These are phyloP conservation scores for Nesometra sesokonis DNA, from an alignment of 35 echinoderm and acorn worm species.

Conservation along the genomic window DNA sequence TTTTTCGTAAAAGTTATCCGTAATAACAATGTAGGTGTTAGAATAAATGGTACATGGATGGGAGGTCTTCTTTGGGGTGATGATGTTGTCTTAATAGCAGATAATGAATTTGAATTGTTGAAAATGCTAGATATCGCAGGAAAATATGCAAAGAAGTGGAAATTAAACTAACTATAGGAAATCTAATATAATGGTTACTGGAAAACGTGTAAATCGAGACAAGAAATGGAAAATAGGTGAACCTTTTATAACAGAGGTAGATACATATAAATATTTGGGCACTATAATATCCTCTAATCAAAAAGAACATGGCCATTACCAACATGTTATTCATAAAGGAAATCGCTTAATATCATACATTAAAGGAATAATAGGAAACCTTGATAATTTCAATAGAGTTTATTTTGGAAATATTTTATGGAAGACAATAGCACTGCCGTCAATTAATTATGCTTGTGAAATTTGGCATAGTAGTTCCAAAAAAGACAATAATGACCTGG, in stretches of 20 bases:
- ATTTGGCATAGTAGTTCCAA: not conserved
- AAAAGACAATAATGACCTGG: not conserved
- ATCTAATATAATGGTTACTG: not conserved
- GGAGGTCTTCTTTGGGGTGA: not conserved
- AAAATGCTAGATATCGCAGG: not conserved
- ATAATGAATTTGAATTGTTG: not conserved
- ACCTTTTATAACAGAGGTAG: not conserved
- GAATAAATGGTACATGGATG: not conserved
- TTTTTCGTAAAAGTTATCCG: not conserved
- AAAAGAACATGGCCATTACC: not conserved
- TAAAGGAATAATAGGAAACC: not conserved
- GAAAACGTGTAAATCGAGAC: not conserved
- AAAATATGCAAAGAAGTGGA: not conserved
- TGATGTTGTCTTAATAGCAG: not conserved
- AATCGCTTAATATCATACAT: not conserved
- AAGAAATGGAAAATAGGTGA: not conserved
- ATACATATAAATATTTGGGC: not conserved
- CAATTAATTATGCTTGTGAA: not conserved
- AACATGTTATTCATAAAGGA: not conserved
- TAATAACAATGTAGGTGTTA: not conserved
- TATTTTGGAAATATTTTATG: not conserved
- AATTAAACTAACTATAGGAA: not conserved
- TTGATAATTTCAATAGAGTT: not conserved
- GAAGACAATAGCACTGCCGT: not conserved
- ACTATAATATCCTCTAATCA: not conserved